Evolutionary conservation across 2,797 vertebrate genomes (phyloP), one percentile per base, ranked within the genome.

Genomic region (Tamandua tetradactyla): DNA sequence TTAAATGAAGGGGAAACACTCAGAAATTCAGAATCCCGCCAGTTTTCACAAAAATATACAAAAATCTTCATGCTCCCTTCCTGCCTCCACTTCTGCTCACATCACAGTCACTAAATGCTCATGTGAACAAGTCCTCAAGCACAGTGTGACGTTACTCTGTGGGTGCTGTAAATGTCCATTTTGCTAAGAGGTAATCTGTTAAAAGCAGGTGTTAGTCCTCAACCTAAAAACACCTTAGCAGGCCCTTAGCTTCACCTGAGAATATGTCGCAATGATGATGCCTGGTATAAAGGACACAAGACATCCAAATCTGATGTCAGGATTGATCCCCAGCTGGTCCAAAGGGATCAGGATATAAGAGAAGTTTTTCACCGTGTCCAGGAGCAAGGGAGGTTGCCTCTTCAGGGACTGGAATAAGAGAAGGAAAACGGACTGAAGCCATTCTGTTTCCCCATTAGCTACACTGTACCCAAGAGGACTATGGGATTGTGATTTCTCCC

Each of bases 301-400:
- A 0, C 99, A 99, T n/a, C 99, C 99, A 2, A 99, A 98, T 2
- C 99, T 98, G 82, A 99, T 91, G 4, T 99, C 99, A 66, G 98
- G 95, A 68, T 98, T 99, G 97, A 99, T 98, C 14, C 99, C 99
- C 91, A 99, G 87, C 0, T 95, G 98, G 97, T 99, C 98, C 96
- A 99, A 89, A 0, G 99, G 99, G 94, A 99, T 99, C 80, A 99
- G 98, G 91, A 99, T 98, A 97, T 99, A 99, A 40, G 99, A 99
- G 14, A 98, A 61, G 64, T 99, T 99, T 97, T 99, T 99, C 92
- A 99, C 88, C 0, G 98, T 97, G 95, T 99, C 99, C 52, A 99
- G 97, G 74, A 99, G 97, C 82, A 99, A 96, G 30, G 99, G 98
- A 0, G 99, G 99, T 7, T 99, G 98, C 22, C 95, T 98, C 94